These are phyloP conservation scores for Cheilosia urbana DNA, from an alignment of 2,888 invertebrate species.

Conservation along the genomic window DNA sequence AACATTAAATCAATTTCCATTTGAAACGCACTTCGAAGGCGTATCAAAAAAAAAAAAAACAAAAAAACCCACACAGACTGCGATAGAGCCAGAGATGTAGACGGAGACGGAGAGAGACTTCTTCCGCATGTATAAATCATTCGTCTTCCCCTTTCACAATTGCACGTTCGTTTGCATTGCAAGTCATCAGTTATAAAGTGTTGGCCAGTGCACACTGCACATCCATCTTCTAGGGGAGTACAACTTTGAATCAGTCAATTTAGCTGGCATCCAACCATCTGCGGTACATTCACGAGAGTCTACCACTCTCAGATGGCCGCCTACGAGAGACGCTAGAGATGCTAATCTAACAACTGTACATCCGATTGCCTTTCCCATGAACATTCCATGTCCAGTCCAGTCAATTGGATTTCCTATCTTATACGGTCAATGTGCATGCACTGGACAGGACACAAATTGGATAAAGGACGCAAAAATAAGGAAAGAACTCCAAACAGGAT, in stretches of 20 bases:
- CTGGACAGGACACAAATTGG: constrained; percentile 7
- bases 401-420: constrained; percentile 48
- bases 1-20: neutral
- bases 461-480: too few species aligned
- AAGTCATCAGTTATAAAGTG: constrained; percentile 55
- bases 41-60: neutral
- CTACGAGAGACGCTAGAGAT: constrained; percentile 2
- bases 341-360: constrained; percentile 26
- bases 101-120: neutral
- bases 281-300: constrained; percentile 26
- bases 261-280: constrained; percentile 20
- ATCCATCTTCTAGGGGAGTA: constrained; percentile 16
- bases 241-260: constrained; percentile 4
- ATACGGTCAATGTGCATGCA: constrained; percentile 9
- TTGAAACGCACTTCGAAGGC: neutral
- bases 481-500: constrained; percentile 8
- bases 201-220: constrained; percentile 25
- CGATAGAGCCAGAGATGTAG: too few species aligned
- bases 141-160: constrained; percentile 23
- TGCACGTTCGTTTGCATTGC: neutral
- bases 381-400: constrained; percentile 51
- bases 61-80: neutral
- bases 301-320: neutral
- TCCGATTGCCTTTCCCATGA: constrained; percentile 25
- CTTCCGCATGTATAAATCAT: neutral